Conservation (phyloP, 2,888 invertebrate genomes). For the Zeuzera pyrina region DNA sequence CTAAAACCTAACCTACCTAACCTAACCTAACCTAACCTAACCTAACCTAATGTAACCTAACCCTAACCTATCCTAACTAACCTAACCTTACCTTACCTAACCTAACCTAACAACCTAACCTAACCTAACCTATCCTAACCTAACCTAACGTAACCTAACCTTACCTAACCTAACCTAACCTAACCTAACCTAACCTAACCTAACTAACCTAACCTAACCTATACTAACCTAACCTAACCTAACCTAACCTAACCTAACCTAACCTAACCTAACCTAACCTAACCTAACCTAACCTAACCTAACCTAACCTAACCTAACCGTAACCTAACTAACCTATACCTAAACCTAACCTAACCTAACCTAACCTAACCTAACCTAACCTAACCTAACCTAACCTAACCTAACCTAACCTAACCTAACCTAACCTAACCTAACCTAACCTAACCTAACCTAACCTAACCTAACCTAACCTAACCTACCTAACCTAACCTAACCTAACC, state of each 20-base stretch:
- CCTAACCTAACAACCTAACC: constrained; percentile 12
- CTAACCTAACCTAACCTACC: too few species aligned
- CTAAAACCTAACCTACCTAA: constrained; percentile 10
- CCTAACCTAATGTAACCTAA: constrained; percentile 12
- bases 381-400: constrained; percentile 10
- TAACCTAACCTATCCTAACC: constrained; percentile 11
- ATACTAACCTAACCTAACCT: constrained; percentile 13
- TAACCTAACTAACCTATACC: constrained; percentile 8
- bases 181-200: constrained; percentile 10
- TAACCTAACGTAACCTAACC: constrained; percentile 12
- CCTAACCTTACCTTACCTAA: constrained; percentile 12
- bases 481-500: too few species aligned
- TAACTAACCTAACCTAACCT: constrained; percentile 13
- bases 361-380: constrained; percentile 13
- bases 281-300: constrained; percentile 14
- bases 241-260: constrained; percentile 15
- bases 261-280: constrained; percentile 14
- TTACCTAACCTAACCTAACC: constrained; percentile 8
- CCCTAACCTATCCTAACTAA: constrained; percentile 10
- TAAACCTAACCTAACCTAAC: constrained; percentile 11
- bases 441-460: constrained; percentile 13
- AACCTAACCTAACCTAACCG: constrained; percentile 14
- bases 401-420: constrained; percentile 13
- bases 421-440: constrained; percentile 13
- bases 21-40: constrained; percentile 12